Percentiles rank a stretch among this genome's conserved stretches.
These are phyloP conservation scores for Drosophila orena DNA, from an alignment of 1,140 invertebrate genomes.

Conservation along the genomic window DNA sequence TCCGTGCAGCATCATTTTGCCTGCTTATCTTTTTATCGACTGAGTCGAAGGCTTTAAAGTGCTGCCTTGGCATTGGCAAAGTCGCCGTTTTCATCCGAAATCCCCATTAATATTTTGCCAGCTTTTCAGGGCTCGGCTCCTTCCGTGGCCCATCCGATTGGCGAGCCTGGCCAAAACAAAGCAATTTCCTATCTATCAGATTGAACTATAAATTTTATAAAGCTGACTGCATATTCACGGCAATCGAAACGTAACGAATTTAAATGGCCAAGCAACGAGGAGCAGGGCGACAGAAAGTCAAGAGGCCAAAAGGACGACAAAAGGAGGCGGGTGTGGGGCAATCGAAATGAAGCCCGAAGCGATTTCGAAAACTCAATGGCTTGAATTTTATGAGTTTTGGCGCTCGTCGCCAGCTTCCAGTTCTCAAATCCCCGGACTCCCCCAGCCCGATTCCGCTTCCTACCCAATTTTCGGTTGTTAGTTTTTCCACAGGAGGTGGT, in stretches of 20 bases:
- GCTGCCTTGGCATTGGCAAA: constrained; percentile 35
- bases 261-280: constrained; percentile 78
- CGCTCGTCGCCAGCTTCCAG: constrained; percentile 33
- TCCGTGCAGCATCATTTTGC: constrained; percentile 49
- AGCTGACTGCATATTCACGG: constrained; percentile 81
- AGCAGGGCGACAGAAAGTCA: constrained; percentile 59
- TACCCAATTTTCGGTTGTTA: constrained; percentile 77
- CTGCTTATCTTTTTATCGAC: constrained; percentile 61
- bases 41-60: constrained; percentile 62
- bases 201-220: constrained; percentile 84
- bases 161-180: constrained; percentile 62
- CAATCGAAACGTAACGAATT: constrained; percentile 83
- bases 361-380: constrained; percentile 81
- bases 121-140: background rate
- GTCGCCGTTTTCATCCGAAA: background rate
- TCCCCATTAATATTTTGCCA: constrained; percentile 49
- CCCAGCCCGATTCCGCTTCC: constrained; percentile 36
- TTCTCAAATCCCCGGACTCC: constrained; percentile 24
- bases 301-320: constrained; percentile 55
- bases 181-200: constrained; percentile 83
- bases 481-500: constrained; percentile 49
- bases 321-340: constrained; percentile 37
- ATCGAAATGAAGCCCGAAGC: constrained; percentile 80
- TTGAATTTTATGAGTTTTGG: constrained; percentile 79
- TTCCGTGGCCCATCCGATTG: constrained; percentile 2